These are phyloP conservation scores for Lasiurus borealis DNA, from an alignment of 2,113 vertebrate species.

Conservation along the genomic window DNA sequence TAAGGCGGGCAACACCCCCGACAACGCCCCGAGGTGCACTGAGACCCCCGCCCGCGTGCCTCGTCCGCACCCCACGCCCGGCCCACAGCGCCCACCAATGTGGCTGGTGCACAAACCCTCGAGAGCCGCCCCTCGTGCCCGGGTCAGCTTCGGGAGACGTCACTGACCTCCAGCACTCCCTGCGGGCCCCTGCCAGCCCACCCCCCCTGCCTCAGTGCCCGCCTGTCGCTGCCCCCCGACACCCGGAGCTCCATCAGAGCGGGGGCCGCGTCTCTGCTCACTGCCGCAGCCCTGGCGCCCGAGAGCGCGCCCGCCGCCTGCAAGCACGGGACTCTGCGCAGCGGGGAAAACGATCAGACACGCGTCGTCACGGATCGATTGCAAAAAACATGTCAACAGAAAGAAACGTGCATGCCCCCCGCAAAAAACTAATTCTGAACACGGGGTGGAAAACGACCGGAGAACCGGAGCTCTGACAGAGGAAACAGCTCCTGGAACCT, in stretches of 20 bases:
- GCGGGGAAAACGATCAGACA: accelerated
- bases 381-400: accelerated
- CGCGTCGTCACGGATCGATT: accelerated
- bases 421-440: not conserved
- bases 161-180: too few species aligned
- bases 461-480: not conserved
- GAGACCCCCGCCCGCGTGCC: accelerated
- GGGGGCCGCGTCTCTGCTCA: not conserved
- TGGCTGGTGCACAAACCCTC: accelerated
- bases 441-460: not conserved
- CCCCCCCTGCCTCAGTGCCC: too few species aligned
- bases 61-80: not conserved
- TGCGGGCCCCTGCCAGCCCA: too few species aligned
- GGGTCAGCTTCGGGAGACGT: too few species aligned
- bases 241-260: accelerated
- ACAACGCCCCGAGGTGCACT: accelerated
- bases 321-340: accelerated
- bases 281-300: accelerated
- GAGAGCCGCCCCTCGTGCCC: too few species aligned
- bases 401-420: not conserved
- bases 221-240: not conserved
- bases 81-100: not conserved
- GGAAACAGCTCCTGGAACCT: not conserved
- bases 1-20: accelerated
- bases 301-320: accelerated